Conservation (phyloP, 2,113 vertebrate species). For the Heterocephalus glaber region DNA sequence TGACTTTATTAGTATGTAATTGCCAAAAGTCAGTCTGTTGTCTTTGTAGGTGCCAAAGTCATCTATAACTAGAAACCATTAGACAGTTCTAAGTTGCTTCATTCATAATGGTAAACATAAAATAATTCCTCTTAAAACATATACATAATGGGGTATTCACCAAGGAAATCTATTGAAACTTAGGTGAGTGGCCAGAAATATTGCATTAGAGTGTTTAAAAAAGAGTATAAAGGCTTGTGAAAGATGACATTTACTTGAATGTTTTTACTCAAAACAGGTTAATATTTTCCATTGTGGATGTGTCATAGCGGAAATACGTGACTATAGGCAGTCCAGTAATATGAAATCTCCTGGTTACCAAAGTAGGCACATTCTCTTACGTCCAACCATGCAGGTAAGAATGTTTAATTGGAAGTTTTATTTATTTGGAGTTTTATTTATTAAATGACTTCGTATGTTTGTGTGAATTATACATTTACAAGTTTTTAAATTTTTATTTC, state of each 20-base stretch:
- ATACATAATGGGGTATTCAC: not conserved
- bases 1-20: not conserved
- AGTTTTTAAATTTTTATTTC: constrained; percentile 38
- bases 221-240: constrained; percentile 33
- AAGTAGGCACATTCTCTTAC: constrained; percentile 95
- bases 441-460: constrained; percentile 28
- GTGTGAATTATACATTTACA: not conserved
- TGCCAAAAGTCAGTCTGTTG: not conserved
- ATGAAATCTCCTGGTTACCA: constrained; percentile 95
- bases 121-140: not conserved
- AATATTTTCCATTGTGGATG: constrained; percentile 99
- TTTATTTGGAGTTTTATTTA: constrained; percentile 42
- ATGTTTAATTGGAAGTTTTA: not conserved
- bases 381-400: constrained; percentile 97
- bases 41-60: not conserved
- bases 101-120: not conserved
- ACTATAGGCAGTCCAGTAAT: constrained; percentile 96
- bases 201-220: not conserved
- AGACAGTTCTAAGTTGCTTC: constrained; percentile 16
- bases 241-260: constrained; percentile 34
- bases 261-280: constrained; percentile 87
- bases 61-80: not conserved
- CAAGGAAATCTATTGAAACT: not conserved
- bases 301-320: constrained; percentile 97
- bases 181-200: not conserved